These are phyloP conservation scores for Aptenodytes forsteri DNA, from an alignment of 2,113 vertebrate species.

Conservation along the genomic window DNA sequence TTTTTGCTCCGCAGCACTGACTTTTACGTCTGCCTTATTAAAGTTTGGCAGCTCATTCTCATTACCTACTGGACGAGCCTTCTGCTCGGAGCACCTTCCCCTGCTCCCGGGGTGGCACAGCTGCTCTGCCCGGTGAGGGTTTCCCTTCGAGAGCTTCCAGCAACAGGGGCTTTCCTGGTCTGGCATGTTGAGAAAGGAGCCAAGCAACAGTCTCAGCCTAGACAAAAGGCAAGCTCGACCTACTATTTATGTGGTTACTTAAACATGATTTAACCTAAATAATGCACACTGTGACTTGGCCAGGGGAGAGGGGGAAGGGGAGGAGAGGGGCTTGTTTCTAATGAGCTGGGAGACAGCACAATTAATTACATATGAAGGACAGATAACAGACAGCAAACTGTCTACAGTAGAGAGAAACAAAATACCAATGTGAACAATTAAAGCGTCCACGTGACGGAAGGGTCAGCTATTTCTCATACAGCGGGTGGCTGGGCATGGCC, in stretches of 20 bases:
- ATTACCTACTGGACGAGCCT: conserved; percentile 34
- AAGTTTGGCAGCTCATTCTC: conserved; percentile 41
- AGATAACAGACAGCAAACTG: conserved; percentile 65
- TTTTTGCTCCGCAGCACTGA: neutral
- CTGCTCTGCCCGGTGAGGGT: conserved; percentile 8
- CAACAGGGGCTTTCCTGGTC: conserved; percentile 36
- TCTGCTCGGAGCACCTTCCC: conserved; percentile 21
- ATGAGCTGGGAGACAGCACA: conserved; percentile 65
- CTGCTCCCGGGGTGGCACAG: neutral
- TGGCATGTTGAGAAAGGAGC: conserved; percentile 58
- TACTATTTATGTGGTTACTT: conserved; percentile 76
- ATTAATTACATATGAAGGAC: conserved; percentile 75
- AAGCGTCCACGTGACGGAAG: neutral
- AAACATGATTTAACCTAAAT: conserved; percentile 79
- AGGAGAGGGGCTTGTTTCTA: conserved; percentile 55
- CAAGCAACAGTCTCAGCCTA: conserved; percentile 58
- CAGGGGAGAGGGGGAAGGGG: neutral
- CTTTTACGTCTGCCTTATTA: neutral
- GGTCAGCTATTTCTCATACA: conserved; percentile 42
- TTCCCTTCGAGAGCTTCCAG: conserved; percentile 44
- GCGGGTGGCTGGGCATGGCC: rapidly evolving
- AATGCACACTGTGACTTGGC: conserved; percentile 62
- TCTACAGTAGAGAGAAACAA: conserved; percentile 35
- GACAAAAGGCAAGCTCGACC: conserved; percentile 76
- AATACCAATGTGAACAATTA: neutral